Evolutionary conservation across 2,797 vertebrate genomes (phyloP), one percentile per base, ranked within the genome.

Genomic region (Thamnophis elegans): DNA sequence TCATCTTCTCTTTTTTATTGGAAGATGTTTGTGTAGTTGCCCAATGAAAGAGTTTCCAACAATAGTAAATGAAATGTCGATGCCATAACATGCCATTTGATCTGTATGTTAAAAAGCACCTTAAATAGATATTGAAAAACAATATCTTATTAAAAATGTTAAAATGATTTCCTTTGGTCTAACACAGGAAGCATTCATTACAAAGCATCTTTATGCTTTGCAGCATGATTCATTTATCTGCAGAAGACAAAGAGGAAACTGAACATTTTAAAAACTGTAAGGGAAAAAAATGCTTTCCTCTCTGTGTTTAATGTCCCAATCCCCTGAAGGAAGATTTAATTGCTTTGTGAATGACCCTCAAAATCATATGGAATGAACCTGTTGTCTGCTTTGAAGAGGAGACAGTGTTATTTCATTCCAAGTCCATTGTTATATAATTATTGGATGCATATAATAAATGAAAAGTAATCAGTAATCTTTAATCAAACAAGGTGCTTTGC

Each of bases 391-490:
- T 96, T 96, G 94, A 96, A 94, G 94, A 97, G 94, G 96, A 97
- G 95, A 97, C 93, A 96, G 96, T 97, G 96, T 96, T 96, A 96
- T 97, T 96, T 98, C 97, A 97, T 97, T 97, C 97, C 96, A 93
- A 96, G 96, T 93, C 96, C 96, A 96, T 97, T 97, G 97, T 97
- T 97, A 97, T 96, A 97, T 98, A 98, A 98, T 98, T 98, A 98
- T 97, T 97, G 94, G 95, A 97, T 97, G 95, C 97, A 96, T 98
- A 97, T 97, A 97, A 97, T 97, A 97, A 97, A 98, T 97, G 97
- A 97, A 96, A 97, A 96, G 96, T 95, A 97, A 97, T 97, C 97
- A 97, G 95, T 97, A 97, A 97, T 96, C 96, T 95, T 97, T 97
- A 97, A 97, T 97, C 97, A 97, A 97, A 97, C 94, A 96, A 94